Percentiles rank a stretch among this genome's conserved stretches.
Evolutionary conservation across 1,140 invertebrate species (phyloP).

Genomic region (Lucilia cuprina): DNA sequence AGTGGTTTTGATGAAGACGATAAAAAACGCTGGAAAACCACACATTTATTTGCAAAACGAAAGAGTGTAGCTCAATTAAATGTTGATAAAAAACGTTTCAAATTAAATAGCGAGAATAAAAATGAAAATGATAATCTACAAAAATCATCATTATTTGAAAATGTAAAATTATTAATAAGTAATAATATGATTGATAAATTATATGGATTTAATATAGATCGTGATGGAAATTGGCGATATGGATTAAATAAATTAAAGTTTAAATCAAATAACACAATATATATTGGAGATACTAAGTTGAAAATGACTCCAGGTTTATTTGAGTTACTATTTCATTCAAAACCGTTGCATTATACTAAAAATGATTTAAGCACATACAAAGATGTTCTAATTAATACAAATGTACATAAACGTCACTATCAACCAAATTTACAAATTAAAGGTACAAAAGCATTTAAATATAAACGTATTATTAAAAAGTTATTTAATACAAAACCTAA

Average conservation of each 20-base stretch:
- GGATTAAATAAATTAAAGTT: not conserved
- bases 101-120: not conserved
- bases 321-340: slow-evolving; percentile 30
- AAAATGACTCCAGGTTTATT: slow-evolving; percentile 29
- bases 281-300: not conserved
- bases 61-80: no score
- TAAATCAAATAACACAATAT: slow-evolving; percentile 7
- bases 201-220: not conserved
- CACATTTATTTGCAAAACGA: no score
- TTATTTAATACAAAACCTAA: no score
- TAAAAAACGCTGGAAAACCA: no score
- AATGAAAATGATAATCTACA: not conserved
- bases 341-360: slow-evolving; percentile 15
- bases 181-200: not conserved
- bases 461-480: not conserved
- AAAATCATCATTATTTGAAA: not conserved
- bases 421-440: not conserved
- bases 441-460: not conserved
- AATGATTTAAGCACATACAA: not conserved
- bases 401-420: not conserved
- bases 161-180: not conserved
- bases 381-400: not conserved
- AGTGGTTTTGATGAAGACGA: no score
- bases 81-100: not conserved
- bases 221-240: not conserved